Base-by-base conservation (phyloP, 2,888 invertebrate genomes). In the Xestoiulus laeticollis region DNA sequence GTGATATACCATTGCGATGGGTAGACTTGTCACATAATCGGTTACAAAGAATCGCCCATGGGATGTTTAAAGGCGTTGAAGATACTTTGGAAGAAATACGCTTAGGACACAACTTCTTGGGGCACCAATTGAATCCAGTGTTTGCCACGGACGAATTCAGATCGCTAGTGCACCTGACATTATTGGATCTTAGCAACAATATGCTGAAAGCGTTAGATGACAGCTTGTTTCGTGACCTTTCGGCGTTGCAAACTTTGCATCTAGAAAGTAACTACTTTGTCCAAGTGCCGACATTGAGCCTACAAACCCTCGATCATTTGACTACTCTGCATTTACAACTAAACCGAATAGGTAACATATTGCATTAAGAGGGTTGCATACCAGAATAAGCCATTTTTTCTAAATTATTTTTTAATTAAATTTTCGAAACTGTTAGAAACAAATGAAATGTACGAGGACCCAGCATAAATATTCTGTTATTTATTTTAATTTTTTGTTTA, bases 41-140 rank as follows among this genome's bases (percentile, higher is more conserved):
- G 14, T 94, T 98, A 4, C 93, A 96, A 85, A 94, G 96, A 89
- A 92, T 98, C 85, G 95, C 96, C 3, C 96, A 97, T 90, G 90
- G 90, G 86, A 89, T 90, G 38, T 86, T 90, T 53, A 90, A 90
- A 48, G 95, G 95, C 0, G 93, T 96, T 0, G 94, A 94, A 89
- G 93, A 93, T 90, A 94, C 95, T 14, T 92, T 97, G 68, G 94
- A 94, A 30, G 95, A 95, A 90, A 91, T 97, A 68, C 94, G 94
- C 22, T 92, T 98, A 87, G 94, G 95, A 43, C 95, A 96, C 91
- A 98, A 98, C 91, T 93, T 96, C n/a, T 93, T 98, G 43, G 97
- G 97, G 0, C 97, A 97, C 91, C 96, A 96, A 90, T 92, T 97
- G 43, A 97, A 97, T 92, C 97, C 97, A 0, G 96, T 97, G 90